A percentile compares a stretch with the other conserved stretches of the same genome.
These are phyloP conservation scores for Procambarus virginalis DNA, from an alignment of 1,140 invertebrate genomes.

Conservation along the genomic window DNA sequence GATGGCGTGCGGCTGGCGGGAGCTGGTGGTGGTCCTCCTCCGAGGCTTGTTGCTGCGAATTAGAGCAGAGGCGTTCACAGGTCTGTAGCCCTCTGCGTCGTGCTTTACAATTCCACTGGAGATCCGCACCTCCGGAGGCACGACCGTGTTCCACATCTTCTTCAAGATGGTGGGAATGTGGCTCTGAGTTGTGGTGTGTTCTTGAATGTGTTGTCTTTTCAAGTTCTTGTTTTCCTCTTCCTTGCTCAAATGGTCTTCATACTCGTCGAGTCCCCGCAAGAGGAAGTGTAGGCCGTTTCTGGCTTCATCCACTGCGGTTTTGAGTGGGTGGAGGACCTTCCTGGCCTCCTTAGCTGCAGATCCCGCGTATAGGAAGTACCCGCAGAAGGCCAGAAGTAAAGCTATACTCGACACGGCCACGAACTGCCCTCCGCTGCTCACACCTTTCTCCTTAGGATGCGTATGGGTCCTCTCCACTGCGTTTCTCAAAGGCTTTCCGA, in stretches of 20 bases:
- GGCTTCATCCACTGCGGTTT: slow-evolving; percentile 18
- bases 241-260: slow-evolving; percentile 10
- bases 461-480: neutral
- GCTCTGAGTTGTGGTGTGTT: neutral
- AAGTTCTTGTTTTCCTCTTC: neutral
- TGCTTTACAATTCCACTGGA: neutral
- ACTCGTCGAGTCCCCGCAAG: slow-evolving; percentile 30
- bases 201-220: neutral
- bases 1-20: neutral
- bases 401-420: slow-evolving; percentile 33
- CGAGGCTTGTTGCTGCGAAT: neutral
- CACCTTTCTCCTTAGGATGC: neutral
- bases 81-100: neutral
- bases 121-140: slow-evolving; percentile 8
- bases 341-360: slow-evolving; percentile 7
- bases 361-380: slow-evolving; percentile 8
- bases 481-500: neutral
- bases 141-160: slow-evolving; percentile 4
- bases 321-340: neutral
- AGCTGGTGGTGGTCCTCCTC: neutral
- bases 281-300: slow-evolving; percentile 10
- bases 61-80: neutral
- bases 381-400: slow-evolving; percentile 14
- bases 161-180: slow-evolving; percentile 21
- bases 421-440: slow-evolving; percentile 11